Evolutionary conservation across 2,113 vertebrate genomes (phyloP), one percentile per base, ranked within the genome.

Genomic region (Calyptomena viridis): DNA sequence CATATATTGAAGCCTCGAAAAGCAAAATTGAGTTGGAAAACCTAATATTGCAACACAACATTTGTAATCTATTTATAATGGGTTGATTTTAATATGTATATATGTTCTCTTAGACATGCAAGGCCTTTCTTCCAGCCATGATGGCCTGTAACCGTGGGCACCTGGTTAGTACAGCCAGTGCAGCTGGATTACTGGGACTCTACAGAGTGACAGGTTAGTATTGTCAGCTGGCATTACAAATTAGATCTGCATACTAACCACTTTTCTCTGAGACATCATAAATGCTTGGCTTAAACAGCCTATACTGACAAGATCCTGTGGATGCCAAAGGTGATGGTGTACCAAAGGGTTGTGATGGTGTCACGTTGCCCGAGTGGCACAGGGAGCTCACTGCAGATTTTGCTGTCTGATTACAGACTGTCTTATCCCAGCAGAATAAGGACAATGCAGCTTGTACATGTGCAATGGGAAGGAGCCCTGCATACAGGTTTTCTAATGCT

Each of bases 121-220:
- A 99, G 97, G 99, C 98, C 15, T 99, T 99, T 90, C 98, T 99
- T 53, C 99, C 99, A 74, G 98, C 99, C 49, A 99, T 99, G 99
- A 97, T 98, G 2, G 97, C 98, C 50, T 98, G 97, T 35, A 98
- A 99, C 81, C 98, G 97, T n/a, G 99, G 99, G 12, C 99, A 99
- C 58, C 96, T 99, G 84, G 98, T 99, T 69, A 98, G 97, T 95
- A 98, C 97, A 84, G 96, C 98, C 83, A 99, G 98, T 89, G 95
- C 78, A 55, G 97, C 98, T 18, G 99, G 98, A 67, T 90, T 99
- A 15, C 7, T 97, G 12, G 98, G 98, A 67, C 11, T 97, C 56
- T 98, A 98, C 76, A 98, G 98, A 35, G 8, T 84, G 7, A 96
- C 98, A 98, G 99, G 99, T 99, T 93, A 42, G 53, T 88, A 22